Conservation (phyloP, 2,113 vertebrate species). For the Serinus canaria region DNA sequence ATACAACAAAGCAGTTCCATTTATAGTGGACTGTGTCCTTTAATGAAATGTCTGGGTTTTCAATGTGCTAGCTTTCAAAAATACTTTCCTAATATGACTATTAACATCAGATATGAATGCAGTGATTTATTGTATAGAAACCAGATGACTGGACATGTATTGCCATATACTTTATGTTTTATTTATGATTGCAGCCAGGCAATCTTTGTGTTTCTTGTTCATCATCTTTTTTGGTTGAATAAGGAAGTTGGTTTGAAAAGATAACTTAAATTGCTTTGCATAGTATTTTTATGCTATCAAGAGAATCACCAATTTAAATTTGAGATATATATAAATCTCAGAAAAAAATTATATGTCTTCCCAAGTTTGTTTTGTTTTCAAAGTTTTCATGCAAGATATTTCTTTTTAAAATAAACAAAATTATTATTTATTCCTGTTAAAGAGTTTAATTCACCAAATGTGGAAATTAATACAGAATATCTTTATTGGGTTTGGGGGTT, state of each 20-base stretch:
- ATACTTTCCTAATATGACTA: background rate
- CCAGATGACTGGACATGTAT: background rate
- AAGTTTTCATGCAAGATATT: background rate
- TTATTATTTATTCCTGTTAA: background rate
- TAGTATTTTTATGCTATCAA: background rate
- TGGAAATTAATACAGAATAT: background rate
- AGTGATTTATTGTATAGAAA: background rate
- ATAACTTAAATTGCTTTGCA: background rate
- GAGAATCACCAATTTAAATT: background rate
- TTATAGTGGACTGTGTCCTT: background rate
- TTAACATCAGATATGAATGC: background rate
- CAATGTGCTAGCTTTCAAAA: background rate
- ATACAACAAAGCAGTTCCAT: background rate
- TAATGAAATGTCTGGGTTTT: background rate
- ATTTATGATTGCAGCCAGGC: background rate
- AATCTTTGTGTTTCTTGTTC: background rate
- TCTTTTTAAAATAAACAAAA: background rate
- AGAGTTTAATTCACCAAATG: background rate
- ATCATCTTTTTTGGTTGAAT: background rate
- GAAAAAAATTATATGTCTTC: background rate
- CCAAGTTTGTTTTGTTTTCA: background rate
- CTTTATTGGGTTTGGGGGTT: background rate
- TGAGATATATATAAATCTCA: background rate
- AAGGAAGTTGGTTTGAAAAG: background rate
- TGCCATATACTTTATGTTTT: background rate